Conservation (phyloP, 2,113 vertebrate species). For the Trichechus manatus region DNA sequence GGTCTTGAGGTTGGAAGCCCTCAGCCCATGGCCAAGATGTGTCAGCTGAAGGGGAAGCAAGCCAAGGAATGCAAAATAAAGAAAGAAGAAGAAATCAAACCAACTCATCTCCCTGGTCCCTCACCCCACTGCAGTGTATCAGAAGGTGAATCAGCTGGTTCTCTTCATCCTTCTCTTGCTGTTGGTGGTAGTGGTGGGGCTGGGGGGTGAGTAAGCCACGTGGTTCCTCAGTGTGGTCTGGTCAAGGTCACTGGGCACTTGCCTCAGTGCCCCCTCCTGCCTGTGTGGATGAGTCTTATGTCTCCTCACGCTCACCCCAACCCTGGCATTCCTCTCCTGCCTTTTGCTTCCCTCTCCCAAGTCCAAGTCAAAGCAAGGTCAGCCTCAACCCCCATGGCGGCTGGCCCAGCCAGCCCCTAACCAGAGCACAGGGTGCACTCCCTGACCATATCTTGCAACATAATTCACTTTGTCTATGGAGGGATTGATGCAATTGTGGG, state of each 20-base stretch:
- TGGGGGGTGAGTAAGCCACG: not conserved
- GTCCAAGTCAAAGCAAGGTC: not conserved
- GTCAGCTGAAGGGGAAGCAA: constrained; percentile 45
- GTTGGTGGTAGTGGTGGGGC: not conserved
- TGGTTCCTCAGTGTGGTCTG: not conserved
- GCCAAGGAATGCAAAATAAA: not conserved
- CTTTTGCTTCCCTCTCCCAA: not conserved
- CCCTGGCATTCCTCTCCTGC: not conserved
- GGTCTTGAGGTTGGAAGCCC: not conserved
- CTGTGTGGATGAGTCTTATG: not conserved
- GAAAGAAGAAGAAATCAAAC: constrained; percentile 48
- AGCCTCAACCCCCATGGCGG: not conserved
- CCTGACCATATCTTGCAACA: constrained; percentile 48
- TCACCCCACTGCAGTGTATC: accelerated
- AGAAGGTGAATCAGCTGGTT: not conserved
- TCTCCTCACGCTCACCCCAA: not conserved
- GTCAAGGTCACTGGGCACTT: not conserved
- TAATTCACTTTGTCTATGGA: constrained; percentile 69
- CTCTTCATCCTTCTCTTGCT: not conserved
- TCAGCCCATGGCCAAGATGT: not conserved
- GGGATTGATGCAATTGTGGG: constrained; percentile 76
- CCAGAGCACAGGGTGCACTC: constrained; percentile 15
- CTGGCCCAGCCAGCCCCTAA: not conserved
- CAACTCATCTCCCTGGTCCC: not conserved
- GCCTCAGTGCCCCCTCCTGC: not conserved